Conservation (phyloP, 2,888 invertebrate genomes). For the Eudemis profundana region DNA sequence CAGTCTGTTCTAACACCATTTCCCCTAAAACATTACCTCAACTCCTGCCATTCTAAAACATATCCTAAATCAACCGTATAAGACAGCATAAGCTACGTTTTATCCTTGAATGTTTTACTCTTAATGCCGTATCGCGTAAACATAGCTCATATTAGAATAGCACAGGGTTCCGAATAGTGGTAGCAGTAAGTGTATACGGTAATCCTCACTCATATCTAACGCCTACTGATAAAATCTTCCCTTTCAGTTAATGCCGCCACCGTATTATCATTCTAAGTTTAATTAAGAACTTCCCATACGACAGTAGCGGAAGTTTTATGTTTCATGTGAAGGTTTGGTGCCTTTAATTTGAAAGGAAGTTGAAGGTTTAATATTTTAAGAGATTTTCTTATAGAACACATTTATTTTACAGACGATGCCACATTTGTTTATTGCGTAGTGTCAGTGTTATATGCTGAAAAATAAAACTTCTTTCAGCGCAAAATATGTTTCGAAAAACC, state of each 20-base stretch:
- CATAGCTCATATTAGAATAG: slow-evolving; percentile 5
- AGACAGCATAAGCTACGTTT: neutral
- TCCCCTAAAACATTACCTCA: neutral
- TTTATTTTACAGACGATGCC: too few relatives aligned
- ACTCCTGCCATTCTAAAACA: too few relatives aligned
- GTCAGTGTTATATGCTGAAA: too few relatives aligned
- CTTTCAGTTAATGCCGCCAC: slow-evolving; percentile 51
- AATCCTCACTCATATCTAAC: slow-evolving; percentile 48
- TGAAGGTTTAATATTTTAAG: neutral
- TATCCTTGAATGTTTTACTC: neutral
- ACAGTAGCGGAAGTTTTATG: slow-evolving; percentile 45
- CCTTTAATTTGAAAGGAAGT: slow-evolving; percentile 19
- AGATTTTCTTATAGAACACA: too few relatives aligned
- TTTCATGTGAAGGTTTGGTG: slow-evolving; percentile 22
- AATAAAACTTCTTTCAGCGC: too few relatives aligned
- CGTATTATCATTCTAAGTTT: slow-evolving; percentile 54
- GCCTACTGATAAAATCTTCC: slow-evolving; percentile 52
- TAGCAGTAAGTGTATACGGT: slow-evolving; percentile 14
- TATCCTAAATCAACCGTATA: neutral
- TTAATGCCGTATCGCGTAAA: neutral
- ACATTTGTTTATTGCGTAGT: too few relatives aligned
- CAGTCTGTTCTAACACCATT: neutral
- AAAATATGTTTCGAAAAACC: too few relatives aligned
- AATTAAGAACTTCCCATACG: slow-evolving; percentile 50
- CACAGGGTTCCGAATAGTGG: slow-evolving; percentile 13